Conservation (phyloP, 2,797 vertebrate species). For the Phyllotis vaccarum region DNA sequence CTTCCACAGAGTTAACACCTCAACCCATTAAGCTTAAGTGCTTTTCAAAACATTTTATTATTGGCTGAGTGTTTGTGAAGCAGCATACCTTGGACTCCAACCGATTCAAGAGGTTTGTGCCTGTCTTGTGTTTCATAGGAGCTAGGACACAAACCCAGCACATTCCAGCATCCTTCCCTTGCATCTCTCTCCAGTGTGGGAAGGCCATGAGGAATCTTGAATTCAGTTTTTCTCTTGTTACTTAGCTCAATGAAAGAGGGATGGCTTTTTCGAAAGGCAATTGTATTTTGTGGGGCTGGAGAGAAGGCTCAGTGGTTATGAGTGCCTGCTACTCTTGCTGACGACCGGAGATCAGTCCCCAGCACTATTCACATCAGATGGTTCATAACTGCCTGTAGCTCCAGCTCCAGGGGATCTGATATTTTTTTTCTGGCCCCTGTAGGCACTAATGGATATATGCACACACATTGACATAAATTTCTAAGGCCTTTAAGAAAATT, state of each 20-base stretch:
- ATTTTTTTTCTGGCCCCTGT: neutral
- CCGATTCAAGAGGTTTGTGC: conserved; percentile 57
- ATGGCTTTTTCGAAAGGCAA: neutral
- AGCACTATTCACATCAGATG: neutral
- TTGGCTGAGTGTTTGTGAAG: conserved; percentile 75
- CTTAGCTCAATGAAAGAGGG: conserved; percentile 21
- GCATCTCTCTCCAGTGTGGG: neutral
- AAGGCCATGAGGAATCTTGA: neutral
- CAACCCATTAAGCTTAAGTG: conserved; percentile 73
- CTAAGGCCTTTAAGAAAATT: neutral
- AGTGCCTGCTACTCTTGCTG: neutral
- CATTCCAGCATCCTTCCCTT: neutral
- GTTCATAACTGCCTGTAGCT: neutral
- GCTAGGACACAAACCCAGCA: neutral
- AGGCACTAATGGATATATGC: neutral
- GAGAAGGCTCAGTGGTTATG: neutral
- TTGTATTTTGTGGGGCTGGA: neutral
- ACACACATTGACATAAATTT: neutral
- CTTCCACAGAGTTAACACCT: conserved; percentile 73
- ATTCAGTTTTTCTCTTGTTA: neutral
- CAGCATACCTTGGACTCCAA: conserved; percentile 65
- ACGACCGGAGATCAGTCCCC: neutral
- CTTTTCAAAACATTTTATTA: conserved; percentile 80
- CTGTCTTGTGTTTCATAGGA: conserved; percentile 28
- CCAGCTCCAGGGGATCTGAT: neutral